Base-by-base conservation (phyloP, 2,113 vertebrate genomes). In the Crotalus horridus region DNA sequence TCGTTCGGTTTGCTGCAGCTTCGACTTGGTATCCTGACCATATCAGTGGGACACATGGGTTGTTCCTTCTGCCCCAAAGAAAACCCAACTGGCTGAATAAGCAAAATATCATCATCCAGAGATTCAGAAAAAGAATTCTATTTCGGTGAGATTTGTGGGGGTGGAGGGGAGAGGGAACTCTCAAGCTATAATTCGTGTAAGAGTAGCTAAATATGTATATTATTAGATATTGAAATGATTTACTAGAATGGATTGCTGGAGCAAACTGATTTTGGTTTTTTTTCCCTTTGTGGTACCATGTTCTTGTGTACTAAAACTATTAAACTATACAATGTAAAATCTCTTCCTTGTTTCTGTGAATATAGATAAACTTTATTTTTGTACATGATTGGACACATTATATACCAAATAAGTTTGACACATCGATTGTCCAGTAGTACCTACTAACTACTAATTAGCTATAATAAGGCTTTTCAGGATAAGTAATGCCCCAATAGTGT, bases 11-110 rank as follows among this genome's bases (percentile, higher is more conserved):
- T 61, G 93, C 91, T 93, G 91, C 95, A 93, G 96, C 94, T 92
- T 97, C 96, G 95, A 96, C 96, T 97, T 97, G 96, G 96, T 95
- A 96, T 94, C 95, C 95, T 96, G 96, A 96, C 95, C 95, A 20
- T 48, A 92, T 93, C 88, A 12, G 56, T 97, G 94, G 95, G 91
- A 89, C 90, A 89, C 90, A 93, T 93, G 88, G 88, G 87, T 95
- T 94, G 96, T 93, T 81, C 26, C 21, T 48, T 53, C 48, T 29
- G 48, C 26, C 48, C 53, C 23, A 93, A 94, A 90, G 51, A 74
- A 92, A 95, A 94, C 58, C 85, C 85, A 90, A 94, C 95, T 86
- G 56, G 51, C 39, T 0, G 0, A 93, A 64, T 92, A 91, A 96
- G 39, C 89, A 91, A 94, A 29, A 86, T 94, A 29, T 94, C 74